phyloP scores from a whole-genome alignment of 2,797 vertebrate species.

The Xenentodon cancila region DNA sequence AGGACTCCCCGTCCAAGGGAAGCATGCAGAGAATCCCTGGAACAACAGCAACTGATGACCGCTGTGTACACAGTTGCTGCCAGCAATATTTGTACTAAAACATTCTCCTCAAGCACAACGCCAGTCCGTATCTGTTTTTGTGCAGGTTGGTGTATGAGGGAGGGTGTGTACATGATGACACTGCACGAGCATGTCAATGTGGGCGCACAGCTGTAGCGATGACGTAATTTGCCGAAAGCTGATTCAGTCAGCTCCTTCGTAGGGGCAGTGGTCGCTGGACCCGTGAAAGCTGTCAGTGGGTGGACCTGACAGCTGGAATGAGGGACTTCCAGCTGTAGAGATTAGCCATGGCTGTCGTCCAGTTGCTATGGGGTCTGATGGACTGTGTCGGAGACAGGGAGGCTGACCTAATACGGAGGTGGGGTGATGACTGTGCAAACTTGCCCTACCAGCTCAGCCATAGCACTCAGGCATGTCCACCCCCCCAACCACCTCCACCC shows the following conservation, averaged over 20 bases:
- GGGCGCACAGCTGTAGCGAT: conserved; percentile 60
- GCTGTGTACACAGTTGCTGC: neutral
- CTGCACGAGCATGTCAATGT: conserved; percentile 41
- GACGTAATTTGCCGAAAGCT: conserved; percentile 65
- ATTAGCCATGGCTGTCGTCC: conserved; percentile 38
- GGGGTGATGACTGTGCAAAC: conserved; percentile 69
- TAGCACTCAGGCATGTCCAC: too few species aligned
- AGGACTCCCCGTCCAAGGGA: too few species aligned
- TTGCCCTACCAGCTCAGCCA: conserved; percentile 56
- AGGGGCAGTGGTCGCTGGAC: conserved; percentile 25
- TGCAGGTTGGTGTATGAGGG: conserved; percentile 18
- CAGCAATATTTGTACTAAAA: conserved; percentile 30
- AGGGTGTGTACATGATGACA: conserved; percentile 38
- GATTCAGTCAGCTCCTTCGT: conserved; percentile 4
- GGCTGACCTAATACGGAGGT: conserved; percentile 36
- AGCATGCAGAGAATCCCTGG: too few species aligned
- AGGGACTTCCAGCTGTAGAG: conserved; percentile 50
- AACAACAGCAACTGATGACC: too few species aligned
- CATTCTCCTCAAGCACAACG: conserved; percentile 15
- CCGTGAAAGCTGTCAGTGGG: conserved; percentile 47
- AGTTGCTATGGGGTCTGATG: conserved; percentile 54
- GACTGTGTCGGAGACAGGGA: conserved; percentile 13
- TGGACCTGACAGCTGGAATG: too few species aligned
- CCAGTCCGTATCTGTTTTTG: conserved; percentile 12
- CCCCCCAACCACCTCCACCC: too few species aligned